These are phyloP conservation scores for Ciconia maguari DNA, from an alignment of 2,113 vertebrate species.

Conservation along the genomic window DNA sequence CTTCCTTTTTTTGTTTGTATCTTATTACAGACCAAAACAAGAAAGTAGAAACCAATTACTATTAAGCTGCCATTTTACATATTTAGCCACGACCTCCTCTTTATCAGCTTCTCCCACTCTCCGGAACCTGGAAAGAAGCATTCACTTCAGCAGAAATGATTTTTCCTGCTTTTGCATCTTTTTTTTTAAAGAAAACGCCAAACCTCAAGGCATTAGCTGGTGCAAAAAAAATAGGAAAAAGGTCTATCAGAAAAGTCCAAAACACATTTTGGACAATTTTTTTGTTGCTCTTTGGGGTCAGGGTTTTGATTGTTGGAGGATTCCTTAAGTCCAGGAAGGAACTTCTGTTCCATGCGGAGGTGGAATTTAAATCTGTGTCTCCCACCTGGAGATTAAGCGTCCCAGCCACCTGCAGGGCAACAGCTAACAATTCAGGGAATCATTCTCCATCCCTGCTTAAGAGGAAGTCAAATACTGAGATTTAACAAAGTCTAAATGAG, in stretches of 20 bases:
- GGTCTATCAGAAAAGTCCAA: fast-evolving
- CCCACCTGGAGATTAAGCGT: fast-evolving
- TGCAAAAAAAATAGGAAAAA: neutral
- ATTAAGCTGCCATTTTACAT: neutral
- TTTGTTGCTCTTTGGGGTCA: neutral
- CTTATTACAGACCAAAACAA: neutral
- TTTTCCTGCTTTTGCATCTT: neutral
- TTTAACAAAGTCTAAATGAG: neutral
- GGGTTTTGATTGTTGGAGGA: neutral
- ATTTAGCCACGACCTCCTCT: neutral
- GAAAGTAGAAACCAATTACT: neutral
- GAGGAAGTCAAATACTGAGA: neutral
- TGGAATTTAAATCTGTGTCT: neutral
- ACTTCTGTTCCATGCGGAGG: neutral
- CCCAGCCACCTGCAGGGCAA: neutral
- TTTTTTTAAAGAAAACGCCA: neutral
- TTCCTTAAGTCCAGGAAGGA: neutral
- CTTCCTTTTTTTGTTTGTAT: neutral
- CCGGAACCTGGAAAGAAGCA: neutral
- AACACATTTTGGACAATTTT: neutral
- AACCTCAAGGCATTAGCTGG: neutral
- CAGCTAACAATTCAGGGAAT: neutral
- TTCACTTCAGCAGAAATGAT: neutral
- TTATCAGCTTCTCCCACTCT: neutral
- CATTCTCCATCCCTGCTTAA: neutral